Base-by-base conservation (phyloP, 2,797 vertebrate genomes). In the Zalophus californianus region DNA sequence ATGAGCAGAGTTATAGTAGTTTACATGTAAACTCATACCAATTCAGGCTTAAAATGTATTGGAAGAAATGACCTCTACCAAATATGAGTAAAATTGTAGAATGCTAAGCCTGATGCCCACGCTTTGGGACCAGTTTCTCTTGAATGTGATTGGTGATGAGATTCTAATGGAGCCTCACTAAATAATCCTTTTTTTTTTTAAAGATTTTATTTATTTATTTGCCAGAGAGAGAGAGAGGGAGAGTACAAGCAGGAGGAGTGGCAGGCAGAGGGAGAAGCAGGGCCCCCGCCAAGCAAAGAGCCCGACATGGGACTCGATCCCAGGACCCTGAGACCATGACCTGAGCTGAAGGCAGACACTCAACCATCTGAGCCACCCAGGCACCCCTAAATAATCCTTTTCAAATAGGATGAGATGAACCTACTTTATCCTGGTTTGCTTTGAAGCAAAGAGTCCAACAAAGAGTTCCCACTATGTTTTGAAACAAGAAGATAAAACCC, bases 401-500 rank as follows among this genome's bases (percentile, higher is more conserved):
- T 58, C 1, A 79, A 94, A 79, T 52, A 29, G 50, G 32, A 29
- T 72, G 32, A 72, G 89, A 70, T 62, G 5, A 48, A 52, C 15
- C 25, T 27, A 5, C 50, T 90, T 94, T 70, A 73, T 83, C 35
- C 29, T 86, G 14, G 15, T 50, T 86, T 27, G 44, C 54, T 93
- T 58, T 91, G 68, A 93, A 93, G 66, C 48, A 52, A 10, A 75
- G 9, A 35, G 7, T 60, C 60, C 48, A 89, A 88, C 20, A 75
- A 54, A 93, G 52, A 72, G 11, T 85, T 6, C 78, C 80, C 23
- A 84, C 3, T 15, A 38, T 14, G 32, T 56, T 92, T 83, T 80
- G n/a, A 93, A 92, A 93, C 73, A 27, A 86, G 29, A 86, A 54
- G 85, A 58, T 60, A 85, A 72, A 90, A 68, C 15, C 10, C 78